These are phyloP conservation scores for Lacanobia oleracea DNA, from an alignment of 2,888 invertebrate species.

Conservation along the genomic window DNA sequence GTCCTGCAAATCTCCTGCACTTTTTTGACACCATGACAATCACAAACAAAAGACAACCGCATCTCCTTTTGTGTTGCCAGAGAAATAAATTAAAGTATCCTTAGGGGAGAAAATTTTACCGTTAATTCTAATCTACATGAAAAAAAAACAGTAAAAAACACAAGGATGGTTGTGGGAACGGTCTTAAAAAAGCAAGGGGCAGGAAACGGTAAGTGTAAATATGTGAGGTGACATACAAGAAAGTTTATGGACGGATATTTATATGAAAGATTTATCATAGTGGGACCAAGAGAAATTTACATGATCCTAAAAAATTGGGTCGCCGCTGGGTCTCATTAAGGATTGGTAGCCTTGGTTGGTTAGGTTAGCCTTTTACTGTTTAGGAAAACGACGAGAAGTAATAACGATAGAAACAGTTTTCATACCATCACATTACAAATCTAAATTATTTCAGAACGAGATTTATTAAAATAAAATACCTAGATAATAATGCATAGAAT, in stretches of 20 bases:
- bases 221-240: slow-evolving; percentile 83
- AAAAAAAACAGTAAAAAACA: slow-evolving; percentile 83
- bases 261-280: slow-evolving; percentile 83
- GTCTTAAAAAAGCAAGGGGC: slow-evolving; percentile 81
- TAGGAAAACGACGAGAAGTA: neutral
- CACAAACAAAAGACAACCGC: slow-evolving; percentile 85
- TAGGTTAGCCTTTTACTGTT: neutral
- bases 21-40: slow-evolving; percentile 75
- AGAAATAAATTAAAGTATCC: slow-evolving; percentile 90
- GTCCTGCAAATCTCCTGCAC: slow-evolving; percentile 68
- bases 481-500: neutral
- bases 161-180: slow-evolving; percentile 87
- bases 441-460: neutral
- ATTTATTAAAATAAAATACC: neutral
- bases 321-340: slow-evolving; percentile 18
- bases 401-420: neutral
- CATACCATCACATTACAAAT: neutral
- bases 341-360: neutral
- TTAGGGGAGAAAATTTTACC: slow-evolving; percentile 89
- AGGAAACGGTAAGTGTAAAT: slow-evolving; percentile 88
- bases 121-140: slow-evolving; percentile 86
- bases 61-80: slow-evolving; percentile 83
- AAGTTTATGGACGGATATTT: slow-evolving; percentile 84
- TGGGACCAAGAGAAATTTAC: slow-evolving; percentile 41
- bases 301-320: slow-evolving; percentile 48